Base-by-base conservation (phyloP, 1,140 invertebrate genomes). In the Drosophila carrolli region DNA sequence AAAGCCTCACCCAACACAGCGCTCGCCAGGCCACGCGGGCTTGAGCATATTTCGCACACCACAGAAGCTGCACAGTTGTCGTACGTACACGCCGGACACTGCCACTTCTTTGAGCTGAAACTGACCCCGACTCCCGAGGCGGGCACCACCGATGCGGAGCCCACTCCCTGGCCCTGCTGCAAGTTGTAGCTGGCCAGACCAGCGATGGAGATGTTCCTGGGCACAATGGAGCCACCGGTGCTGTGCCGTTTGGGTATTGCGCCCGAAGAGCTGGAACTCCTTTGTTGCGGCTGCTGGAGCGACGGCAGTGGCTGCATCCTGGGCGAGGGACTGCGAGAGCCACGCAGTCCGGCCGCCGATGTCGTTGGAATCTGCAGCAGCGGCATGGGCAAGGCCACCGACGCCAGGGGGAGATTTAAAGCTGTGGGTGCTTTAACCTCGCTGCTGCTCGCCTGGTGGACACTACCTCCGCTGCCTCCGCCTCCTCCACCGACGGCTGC, bases 21-120 rank as follows among this genome's bases (percentile, higher is more conserved):
- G 73, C 81, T 93, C n/a, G 91, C 93, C 32, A 93, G 75, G 1
- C 93, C 91, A 47, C 95, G 78, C 2, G 93, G 92, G 78, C 95
- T 96, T 84, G 96, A 95, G 93, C 97, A 98, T 94, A 98, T 97
- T 88, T 97, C 96, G 92, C 97, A 98, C 23, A 94, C 93, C 44
- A 93, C 93, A 57, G 94, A 95, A 0, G 94, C 93, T 55, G 94
- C 94, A n/a, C 94, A 94, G 93, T 97, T 97, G 91, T 96, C 95
- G 81, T 95, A 97, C 11, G 97, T 97, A 90, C 97, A 98, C 16
- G 96, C 93, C 32, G 95, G 94, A 82, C 97, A 98, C 53, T 96
- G 94, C 97, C 97, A 97, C 80, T 94, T 91, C 80, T 92, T 65
- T 62, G 91, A 73, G 59, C 61, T 65, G 51, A 23, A 38, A 11